Percentiles rank a stretch among this genome's conserved stretches.
Conservation (phyloP, 2,113 vertebrate genomes). For the Pomatorhinus ruficollis region DNA sequence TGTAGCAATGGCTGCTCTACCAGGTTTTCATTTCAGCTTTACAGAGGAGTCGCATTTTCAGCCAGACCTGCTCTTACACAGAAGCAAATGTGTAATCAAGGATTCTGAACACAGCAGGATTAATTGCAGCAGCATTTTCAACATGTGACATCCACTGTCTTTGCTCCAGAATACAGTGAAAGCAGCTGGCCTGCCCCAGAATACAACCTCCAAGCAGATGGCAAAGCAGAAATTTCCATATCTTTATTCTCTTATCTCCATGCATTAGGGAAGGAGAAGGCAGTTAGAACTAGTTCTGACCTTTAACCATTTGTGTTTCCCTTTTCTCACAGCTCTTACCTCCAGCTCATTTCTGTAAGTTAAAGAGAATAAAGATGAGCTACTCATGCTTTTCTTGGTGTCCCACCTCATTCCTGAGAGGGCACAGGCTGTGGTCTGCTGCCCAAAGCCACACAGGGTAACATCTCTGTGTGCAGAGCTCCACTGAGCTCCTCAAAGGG, state of each 20-base stretch:
- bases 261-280: background rate
- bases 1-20: background rate
- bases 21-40: background rate
- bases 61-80: background rate
- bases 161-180: background rate
- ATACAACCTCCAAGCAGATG: background rate
- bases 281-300: background rate
- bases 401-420: background rate
- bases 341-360: background rate
- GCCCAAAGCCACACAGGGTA: background rate
- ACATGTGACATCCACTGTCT: background rate
- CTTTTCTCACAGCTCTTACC: background rate
- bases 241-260: background rate
- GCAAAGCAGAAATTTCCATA: background rate
- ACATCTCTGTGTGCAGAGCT: background rate
- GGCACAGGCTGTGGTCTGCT: background rate
- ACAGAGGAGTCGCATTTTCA: background rate
- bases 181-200: background rate
- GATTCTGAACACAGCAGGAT: background rate
- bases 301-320: background rate
- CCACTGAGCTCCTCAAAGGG: background rate
- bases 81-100: rapidly evolving
- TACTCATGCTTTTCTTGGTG: background rate
- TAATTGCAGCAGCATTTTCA: background rate
- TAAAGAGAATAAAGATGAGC: background rate